These are phyloP conservation scores for Exocentrus adspersus DNA, from an alignment of 2,888 invertebrate species.

Conservation along the genomic window DNA sequence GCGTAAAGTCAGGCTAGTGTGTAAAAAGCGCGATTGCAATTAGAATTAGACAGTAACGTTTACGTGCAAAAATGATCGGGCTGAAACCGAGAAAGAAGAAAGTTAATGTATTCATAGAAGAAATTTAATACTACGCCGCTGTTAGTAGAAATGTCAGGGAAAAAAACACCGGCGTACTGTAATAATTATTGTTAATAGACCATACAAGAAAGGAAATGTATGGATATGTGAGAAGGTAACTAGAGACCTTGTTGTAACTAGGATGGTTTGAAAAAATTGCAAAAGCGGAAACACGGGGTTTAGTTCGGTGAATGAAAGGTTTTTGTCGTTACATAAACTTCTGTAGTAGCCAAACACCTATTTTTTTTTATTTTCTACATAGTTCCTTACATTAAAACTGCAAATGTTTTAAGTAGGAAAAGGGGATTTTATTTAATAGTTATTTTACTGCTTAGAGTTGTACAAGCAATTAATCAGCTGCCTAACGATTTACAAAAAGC, in stretches of 20 bases:
- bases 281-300: slow-evolving; percentile 16
- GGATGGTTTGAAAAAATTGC: neutral
- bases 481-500: too few relatives aligned
- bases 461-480: too few relatives aligned
- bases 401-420: too few relatives aligned
- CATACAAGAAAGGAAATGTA: slow-evolving; percentile 15
- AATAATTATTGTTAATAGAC: neutral
- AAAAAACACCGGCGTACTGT: neutral
- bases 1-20: too few relatives aligned
- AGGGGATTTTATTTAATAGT: too few relatives aligned
- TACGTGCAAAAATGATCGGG: neutral
- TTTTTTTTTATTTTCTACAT: neutral
- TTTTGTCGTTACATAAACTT: slow-evolving; percentile 4
- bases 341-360: neutral
- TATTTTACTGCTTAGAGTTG: too few relatives aligned
- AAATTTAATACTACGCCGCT: neutral
- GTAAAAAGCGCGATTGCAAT: too few relatives aligned
- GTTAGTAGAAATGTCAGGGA: neutral
- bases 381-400: neutral
- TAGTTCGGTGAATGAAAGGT: slow-evolving; percentile 7
- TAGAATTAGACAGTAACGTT: too few relatives aligned
- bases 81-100: slow-evolving; percentile 2
- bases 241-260: slow-evolving; percentile 4
- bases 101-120: slow-evolving; percentile 10
- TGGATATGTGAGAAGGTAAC: slow-evolving; percentile 16